These are phyloP conservation scores for Neosilurus mollespiculum DNA, from an alignment of 2,797 vertebrate genomes.

Conservation along the genomic window DNA sequence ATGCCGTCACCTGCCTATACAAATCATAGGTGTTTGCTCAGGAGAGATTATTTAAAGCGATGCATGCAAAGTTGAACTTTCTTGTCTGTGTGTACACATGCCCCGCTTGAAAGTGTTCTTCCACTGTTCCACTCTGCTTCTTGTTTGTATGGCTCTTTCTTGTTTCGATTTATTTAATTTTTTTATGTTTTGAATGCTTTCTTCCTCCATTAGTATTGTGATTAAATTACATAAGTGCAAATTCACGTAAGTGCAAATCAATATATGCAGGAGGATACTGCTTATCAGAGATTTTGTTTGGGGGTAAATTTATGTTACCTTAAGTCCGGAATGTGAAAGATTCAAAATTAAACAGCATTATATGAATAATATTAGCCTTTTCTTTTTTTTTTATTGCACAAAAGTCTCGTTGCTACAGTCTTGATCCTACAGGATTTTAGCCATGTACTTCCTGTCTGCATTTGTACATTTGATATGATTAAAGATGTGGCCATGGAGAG, in stretches of 20 bases:
- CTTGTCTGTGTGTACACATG: constrained; percentile 13
- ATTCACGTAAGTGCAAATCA: constrained; percentile 33
- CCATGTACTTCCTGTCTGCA: not conserved
- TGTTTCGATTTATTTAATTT: constrained; percentile 15
- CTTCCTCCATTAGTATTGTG: constrained; percentile 13
- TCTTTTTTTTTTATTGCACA: not conserved
- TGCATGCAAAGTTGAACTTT: constrained; percentile 42
- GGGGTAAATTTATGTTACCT: constrained; percentile 45
- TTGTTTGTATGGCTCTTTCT: constrained; percentile 31
- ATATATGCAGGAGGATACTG: constrained; percentile 28
- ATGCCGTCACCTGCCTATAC: constrained; percentile 35
- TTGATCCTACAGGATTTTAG: not conserved
- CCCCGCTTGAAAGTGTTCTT: constrained; percentile 35
- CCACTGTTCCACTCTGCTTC: constrained; percentile 21
- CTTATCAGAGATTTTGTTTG: constrained; percentile 7
- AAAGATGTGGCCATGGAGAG: not conserved
- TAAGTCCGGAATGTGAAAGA: constrained; percentile 37
- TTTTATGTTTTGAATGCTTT: constrained; percentile 30
- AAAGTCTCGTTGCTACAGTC: not conserved
- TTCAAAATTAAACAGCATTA: constrained; percentile 42
- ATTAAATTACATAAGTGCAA: constrained; percentile 34
- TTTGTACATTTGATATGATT: not conserved
- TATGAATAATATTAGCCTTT: constrained; percentile 17
- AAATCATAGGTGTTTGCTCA: constrained; percentile 27
- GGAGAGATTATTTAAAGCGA: constrained; percentile 36